Base-by-base conservation (phyloP, 1,140 invertebrate genomes). In the Scaptodrosophila lebanonensis region DNA sequence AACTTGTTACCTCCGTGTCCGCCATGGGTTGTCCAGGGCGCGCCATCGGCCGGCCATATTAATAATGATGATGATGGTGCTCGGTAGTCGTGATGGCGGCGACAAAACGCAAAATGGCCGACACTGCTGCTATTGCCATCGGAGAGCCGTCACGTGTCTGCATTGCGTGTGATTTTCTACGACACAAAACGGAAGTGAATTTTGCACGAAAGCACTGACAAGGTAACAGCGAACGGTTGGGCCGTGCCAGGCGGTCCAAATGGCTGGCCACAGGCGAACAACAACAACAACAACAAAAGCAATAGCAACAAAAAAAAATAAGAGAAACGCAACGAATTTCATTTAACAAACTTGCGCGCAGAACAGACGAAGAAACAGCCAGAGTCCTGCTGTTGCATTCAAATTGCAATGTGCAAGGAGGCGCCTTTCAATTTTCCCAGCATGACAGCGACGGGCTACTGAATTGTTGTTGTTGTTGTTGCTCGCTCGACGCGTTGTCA, bases 121-220 rank as follows among this genome's bases (percentile, higher is more conserved):
- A 32, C 66, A 30, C 33, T 45, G 30, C 40, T 42, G 53, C 48
- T 33, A 33, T 44, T 13, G 52, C n/a, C n/a, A n/a, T n/a, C n/a
- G n/a, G n/a, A n/a, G n/a, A n/a, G n/a, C 63, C 50, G 65, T 79
- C 75, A 75, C 73, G 75, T 82, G 70, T 79, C 75, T 56, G 38
- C 62, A 36, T 61, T 82, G 75, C 69, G 64, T 73, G 66, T 50
- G 66, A 79, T 70, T 82, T n/a, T 56, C 75, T 75, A 47, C 56
- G 60, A 72, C 48, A 66, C 57, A 66, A 63, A 68, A 50, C 52
- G 52, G 45, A 30, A 42, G 38, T 43, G 51, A 51, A 40, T 51
- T 40, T 51, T 22, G 16, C 39, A 42, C 61, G 29, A 50, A 44
- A 27, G 32, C 43, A 12, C 22, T 25, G 25, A 15, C 29, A 22